These are phyloP conservation scores for Piliocolobus tephrosceles DNA, from an alignment of 2,113 vertebrate species.

Conservation along the genomic window DNA sequence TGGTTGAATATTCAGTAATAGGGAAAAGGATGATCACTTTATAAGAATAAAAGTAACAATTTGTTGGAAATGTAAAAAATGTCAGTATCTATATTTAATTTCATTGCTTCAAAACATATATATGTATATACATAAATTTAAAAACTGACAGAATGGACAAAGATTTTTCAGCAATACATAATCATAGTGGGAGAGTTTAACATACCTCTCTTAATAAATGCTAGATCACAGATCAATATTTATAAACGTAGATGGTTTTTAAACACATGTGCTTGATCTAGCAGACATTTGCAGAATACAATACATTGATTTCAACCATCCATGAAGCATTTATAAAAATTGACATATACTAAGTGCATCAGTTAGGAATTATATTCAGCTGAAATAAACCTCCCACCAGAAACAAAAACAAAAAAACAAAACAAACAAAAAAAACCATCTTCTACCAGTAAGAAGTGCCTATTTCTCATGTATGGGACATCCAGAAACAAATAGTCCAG, in stretches of 20 bases:
- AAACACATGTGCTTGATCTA: neutral
- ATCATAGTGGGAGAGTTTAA: neutral
- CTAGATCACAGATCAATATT: neutral
- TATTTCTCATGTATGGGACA: neutral
- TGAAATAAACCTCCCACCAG: neutral
- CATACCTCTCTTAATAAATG: neutral
- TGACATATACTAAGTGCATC: neutral
- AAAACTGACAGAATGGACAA: neutral
- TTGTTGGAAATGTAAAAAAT: neutral
- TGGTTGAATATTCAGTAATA: neutral
- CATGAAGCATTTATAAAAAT: neutral
- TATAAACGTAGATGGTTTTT: neutral
- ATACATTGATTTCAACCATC: neutral
- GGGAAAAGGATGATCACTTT: neutral
- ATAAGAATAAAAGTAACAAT: neutral
- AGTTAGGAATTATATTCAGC: neutral
- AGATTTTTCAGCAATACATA: neutral
- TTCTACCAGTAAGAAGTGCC: neutral
- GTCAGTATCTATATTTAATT: neutral
- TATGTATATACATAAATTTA: neutral
- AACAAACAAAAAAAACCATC: neutral
- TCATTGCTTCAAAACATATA: neutral
- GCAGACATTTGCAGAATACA: neutral
- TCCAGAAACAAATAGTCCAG: conserved; percentile 1
- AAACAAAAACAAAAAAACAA: neutral